Base-by-base conservation (phyloP, 2,888 invertebrate genomes). In the Parnassius apollo region DNA sequence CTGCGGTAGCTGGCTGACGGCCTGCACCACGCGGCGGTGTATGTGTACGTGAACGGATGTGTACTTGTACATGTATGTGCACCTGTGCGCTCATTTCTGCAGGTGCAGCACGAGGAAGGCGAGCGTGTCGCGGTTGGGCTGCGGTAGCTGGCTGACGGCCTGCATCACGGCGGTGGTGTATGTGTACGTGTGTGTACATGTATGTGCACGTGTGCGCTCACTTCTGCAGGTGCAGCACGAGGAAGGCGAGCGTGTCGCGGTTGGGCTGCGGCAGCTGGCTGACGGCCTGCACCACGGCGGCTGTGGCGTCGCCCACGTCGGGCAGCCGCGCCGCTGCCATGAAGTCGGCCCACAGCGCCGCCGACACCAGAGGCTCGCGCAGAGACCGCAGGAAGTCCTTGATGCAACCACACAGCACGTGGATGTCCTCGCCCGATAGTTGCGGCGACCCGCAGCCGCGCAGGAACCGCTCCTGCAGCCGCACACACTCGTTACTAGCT, bases 341-440 rank as follows among this genome's bases (percentile, higher is more conserved):
- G 85, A 98, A 98, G 81, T 96, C 95, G 25, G 93, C 93, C 96
- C 98, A 97, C 57, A 97, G 93, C 13, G 94, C 93, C 56, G 93
- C 93, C 0, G 98, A 97, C 61, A 99, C 94, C 0, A 99, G 90
- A 0, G 99, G 98, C 82, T 99, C 99, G 61, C 95, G 95, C 35
- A 99, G 91, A 0, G 95, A 94, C 7, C 98, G 94, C 62, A 99
- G 92, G 87, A 99, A 99, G 86, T 98, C 97, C 91, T 99, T 99
- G 54, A 99, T 93, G 66, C 97, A 97, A 53, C 98, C 97, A 84
- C 98, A 98, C 45, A 99, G 92, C 0, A 96, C 96, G 85, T 98
- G 95, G 42, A 98, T 93, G 81, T 99, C 97, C 13, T 94, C 91
- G 53, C 92, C 90, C 0, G 90, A 82, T 48, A 99, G 92, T 74